Base-by-base conservation (phyloP, 2,888 invertebrate genomes). In the Drosophila longiperda region DNA sequence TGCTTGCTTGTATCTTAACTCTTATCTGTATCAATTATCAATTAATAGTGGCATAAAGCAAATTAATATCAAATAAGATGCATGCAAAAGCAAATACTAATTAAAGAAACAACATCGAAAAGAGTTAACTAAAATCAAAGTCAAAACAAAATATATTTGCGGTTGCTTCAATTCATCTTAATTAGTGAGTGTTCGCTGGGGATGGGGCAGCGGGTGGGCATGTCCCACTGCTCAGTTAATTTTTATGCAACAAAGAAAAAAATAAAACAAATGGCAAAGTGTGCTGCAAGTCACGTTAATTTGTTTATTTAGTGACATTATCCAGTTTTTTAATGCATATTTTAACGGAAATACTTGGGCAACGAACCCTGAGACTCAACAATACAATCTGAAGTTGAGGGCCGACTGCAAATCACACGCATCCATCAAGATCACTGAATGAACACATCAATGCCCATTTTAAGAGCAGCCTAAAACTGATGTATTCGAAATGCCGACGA, bases 361-460 rank as follows among this genome's bases (percentile, higher is more conserved):
- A 79, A 57, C 72, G 72, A 71, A 40, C 57, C 57, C 38, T 33
- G 71, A 48, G 49, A 36, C 34, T 38, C 20, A 38, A 12, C 49
- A 15, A 73, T 63, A 63, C 63, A 68, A 71, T 67, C 57, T 66
- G 15, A 48, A 48, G 5, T 33, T 23, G 32, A 49, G 53, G 42
- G 49, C 17, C 36, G 32, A 54, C 12, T 45, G 20, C 50, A 61
- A 40, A 61, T 75, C 80, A 66, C 69, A 73, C 75, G 68, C 83
- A 89, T 84, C 67, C 68, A 85, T 89, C 83, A 85, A 73, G 87
- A 70, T 63, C 70, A 53, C 66, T 70, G 89, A 86, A 88, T 90
- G 89, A 88, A 86, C 83, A 88, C 87, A 86, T 86, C 90, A 88
- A 88, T 86, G 90, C 65, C 83, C 87, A 86, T 88, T 88, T 90